Conservation (phyloP, 2,888 invertebrate species). For the Lymantria monacha region DNA sequence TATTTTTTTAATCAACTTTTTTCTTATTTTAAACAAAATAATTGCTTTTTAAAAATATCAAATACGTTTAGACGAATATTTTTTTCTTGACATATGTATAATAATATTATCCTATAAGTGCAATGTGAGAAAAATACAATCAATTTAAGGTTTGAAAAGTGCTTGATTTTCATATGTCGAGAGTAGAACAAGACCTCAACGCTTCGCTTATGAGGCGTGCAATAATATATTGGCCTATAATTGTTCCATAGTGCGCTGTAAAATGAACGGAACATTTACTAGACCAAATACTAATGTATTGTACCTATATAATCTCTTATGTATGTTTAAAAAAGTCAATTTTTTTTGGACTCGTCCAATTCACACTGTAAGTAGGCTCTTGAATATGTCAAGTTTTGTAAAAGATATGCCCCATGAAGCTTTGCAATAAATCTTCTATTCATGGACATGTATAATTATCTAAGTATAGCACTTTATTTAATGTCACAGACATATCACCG, state of each 20-base stretch:
- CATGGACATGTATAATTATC: slow-evolving; percentile 32
- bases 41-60: too few species aligned
- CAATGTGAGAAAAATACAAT: too few species aligned
- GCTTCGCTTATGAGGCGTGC: too few species aligned
- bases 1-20: too few species aligned
- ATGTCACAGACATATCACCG: slow-evolving; percentile 10
- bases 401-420: slow-evolving; percentile 13
- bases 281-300: slow-evolving; percentile 38
- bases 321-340: slow-evolving; percentile 33
- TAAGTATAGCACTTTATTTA: slow-evolving; percentile 30
- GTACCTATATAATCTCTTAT: slow-evolving; percentile 34
- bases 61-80: too few species aligned
- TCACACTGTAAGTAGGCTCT: slow-evolving; percentile 22
- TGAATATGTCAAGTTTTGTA: slow-evolving; percentile 4
- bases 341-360: slow-evolving; percentile 10
- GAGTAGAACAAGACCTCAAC: too few species aligned
- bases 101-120: too few species aligned
- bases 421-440: slow-evolving; percentile 30
- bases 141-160: too few species aligned
- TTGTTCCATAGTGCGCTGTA: slow-evolving; percentile 44
- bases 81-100: too few species aligned
- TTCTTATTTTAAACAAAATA: too few species aligned
- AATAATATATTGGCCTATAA: too few species aligned
- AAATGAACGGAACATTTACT: slow-evolving; percentile 40
- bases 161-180: too few species aligned